phyloP scores from a whole-genome alignment of 2,113 vertebrate genomes.

The Zootoca vivipara region DNA sequence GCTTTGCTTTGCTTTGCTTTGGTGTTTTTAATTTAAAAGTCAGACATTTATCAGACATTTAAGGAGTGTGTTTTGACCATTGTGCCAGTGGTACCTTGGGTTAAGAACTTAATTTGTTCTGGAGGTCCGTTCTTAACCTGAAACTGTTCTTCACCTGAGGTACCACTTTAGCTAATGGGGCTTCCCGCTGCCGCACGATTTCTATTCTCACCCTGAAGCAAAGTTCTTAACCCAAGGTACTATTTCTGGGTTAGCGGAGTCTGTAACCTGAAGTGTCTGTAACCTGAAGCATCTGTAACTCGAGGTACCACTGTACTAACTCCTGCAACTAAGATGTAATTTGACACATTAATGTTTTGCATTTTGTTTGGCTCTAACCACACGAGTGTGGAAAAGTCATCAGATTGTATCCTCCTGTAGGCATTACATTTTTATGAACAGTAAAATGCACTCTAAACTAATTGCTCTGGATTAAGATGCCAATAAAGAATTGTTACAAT shows the following conservation, averaged over 20 bases:
- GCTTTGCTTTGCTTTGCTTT: not conserved
- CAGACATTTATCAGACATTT: not conserved
- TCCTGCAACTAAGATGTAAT: not conserved
- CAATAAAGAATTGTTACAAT: constrained; percentile 4
- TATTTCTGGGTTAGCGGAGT: too few species aligned
- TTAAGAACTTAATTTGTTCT: too few species aligned
- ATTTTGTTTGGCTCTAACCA: not conserved
- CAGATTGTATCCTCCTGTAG: constrained; percentile 27
- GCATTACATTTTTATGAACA: constrained; percentile 10
- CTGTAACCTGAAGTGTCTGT: too few species aligned
- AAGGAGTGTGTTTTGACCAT: not conserved
- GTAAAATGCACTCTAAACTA: not conserved
- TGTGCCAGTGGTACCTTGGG: too few species aligned
- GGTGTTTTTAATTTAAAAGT: not conserved
- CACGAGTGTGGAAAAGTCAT: not conserved
- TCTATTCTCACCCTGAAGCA: too few species aligned
- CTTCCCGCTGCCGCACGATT: too few species aligned
- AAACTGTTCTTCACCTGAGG: too few species aligned
- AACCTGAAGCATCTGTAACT: too few species aligned
- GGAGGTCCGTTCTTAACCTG: too few species aligned
- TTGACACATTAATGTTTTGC: not conserved
- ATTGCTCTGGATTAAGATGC: constrained; percentile 23
- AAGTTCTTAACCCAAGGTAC: too few species aligned
- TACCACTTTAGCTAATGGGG: too few species aligned
- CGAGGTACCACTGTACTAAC: too few species aligned